These are phyloP conservation scores for Plectrocnemia conspersa DNA, from an alignment of 1,140 invertebrate species.

Conservation along the genomic window DNA sequence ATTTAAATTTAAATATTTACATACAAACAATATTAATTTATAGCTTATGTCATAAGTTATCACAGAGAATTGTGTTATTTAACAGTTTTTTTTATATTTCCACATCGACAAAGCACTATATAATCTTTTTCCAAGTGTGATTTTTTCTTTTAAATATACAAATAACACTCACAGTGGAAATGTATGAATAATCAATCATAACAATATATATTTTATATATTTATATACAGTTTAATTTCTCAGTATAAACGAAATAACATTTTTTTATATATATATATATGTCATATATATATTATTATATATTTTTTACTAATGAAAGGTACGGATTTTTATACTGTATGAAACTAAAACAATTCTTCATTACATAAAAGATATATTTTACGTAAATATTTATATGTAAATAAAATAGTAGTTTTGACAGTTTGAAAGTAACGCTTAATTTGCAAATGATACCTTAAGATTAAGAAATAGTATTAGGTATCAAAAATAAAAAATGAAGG, in stretches of 20 bases:
- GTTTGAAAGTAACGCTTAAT: too few relatives aligned
- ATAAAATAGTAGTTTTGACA: too few relatives aligned
- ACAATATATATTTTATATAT: constrained; percentile 1
- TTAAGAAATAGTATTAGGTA: too few relatives aligned
- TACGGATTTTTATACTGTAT: too few relatives aligned
- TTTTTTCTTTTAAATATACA: background rate
- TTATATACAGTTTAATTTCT: background rate
- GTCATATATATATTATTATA: constrained; percentile 4
- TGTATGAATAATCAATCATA: constrained; percentile 2
- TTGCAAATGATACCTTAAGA: too few relatives aligned
- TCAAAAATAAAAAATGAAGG: too few relatives aligned
- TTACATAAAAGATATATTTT: too few relatives aligned
- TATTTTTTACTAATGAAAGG: constrained; percentile 1
- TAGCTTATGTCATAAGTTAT: constrained; percentile 29
- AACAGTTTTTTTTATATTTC: constrained; percentile 2
- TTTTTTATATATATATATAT: constrained; percentile 1
- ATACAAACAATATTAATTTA: constrained; percentile 24
- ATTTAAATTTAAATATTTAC: constrained; percentile 30
- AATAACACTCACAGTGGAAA: background rate
- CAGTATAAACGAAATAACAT: background rate
- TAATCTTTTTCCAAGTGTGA: too few relatives aligned
- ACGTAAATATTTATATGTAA: too few relatives aligned
- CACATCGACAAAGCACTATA: too few relatives aligned
- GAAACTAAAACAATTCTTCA: too few relatives aligned
- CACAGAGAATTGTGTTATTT: constrained; percentile 29